These are phyloP conservation scores for Notodromas monacha DNA, from an alignment of 2,888 invertebrate genomes.

Conservation along the genomic window DNA sequence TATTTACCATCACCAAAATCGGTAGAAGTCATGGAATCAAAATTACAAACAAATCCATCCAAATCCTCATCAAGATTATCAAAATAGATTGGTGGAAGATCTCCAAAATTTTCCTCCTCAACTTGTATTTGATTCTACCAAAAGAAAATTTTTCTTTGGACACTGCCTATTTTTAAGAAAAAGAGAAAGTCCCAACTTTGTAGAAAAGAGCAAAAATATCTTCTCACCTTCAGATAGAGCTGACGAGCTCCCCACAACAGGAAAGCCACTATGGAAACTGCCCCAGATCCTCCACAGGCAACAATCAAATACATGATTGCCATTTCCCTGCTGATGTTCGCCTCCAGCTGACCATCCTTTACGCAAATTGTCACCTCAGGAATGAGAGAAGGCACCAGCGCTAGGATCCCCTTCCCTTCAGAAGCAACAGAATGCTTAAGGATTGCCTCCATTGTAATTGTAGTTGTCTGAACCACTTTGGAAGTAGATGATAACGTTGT, in stretches of 20 bases:
- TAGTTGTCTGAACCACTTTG: conserved; percentile 2
- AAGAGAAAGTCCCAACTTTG: conserved; percentile 1
- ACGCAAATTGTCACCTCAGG: conserved; percentile 4
- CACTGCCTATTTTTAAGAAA: conserved; percentile 1
- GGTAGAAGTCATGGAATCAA: conserved; percentile 4
- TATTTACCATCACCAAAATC: conserved; percentile 4
- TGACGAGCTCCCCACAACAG: conserved; percentile 4
- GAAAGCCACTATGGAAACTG: conserved; percentile 2
- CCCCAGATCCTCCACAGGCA: conserved; percentile 4
- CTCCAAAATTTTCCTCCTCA: conserved; percentile 4
- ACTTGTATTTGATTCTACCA: conserved; percentile 4
- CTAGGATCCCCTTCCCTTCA: conserved; percentile 4
- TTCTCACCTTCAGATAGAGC: conserved; percentile 4
- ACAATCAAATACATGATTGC: conserved; percentile 4
- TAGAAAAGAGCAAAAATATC: neutral
- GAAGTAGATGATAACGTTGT: conserved; percentile 4
- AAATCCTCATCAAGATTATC: conserved; percentile 4
- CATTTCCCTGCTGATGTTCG: conserved; percentile 4
- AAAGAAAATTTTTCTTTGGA: conserved; percentile 1
- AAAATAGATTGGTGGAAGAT: conserved; percentile 2
- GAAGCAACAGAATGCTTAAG: conserved; percentile 1
- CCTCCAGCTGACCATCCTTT: conserved; percentile 1
- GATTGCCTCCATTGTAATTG: conserved; percentile 4
- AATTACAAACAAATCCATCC: conserved; percentile 4
- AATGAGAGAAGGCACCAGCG: conserved; percentile 4